These are phyloP conservation scores for Congeria kusceri DNA, from an alignment of 2,888 invertebrate species.

Conservation along the genomic window DNA sequence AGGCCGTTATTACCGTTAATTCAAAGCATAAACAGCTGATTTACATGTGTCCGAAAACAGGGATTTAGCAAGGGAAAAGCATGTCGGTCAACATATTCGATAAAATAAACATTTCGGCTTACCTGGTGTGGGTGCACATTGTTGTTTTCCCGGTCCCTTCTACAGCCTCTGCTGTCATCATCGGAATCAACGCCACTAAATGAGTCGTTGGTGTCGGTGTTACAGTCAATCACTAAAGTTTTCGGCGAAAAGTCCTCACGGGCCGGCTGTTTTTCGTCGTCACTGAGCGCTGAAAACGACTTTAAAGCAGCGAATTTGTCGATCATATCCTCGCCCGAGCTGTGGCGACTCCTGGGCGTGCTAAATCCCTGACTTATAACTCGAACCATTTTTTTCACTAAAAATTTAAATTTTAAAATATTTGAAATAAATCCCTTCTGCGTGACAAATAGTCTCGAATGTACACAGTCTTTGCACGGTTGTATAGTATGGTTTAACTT, in stretches of 20 bases:
- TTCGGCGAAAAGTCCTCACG: conserved; percentile 31
- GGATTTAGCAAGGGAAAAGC: conserved; percentile 22
- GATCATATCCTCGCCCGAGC: conserved; percentile 73
- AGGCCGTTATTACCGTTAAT: no score
- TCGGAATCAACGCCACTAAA: conserved; percentile 60
- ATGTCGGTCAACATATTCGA: conserved; percentile 69
- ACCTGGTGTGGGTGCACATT: conserved; percentile 41
- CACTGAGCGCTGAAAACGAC: conserved; percentile 59
- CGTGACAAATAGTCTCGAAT: neutral
- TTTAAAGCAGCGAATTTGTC: conserved; percentile 69
- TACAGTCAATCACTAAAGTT: conserved; percentile 50
- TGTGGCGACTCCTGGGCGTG: conserved; percentile 73
- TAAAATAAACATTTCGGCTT: conserved; percentile 5
- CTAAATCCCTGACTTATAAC: conserved; percentile 70
- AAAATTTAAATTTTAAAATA: conserved; percentile 7
- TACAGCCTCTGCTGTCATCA: conserved; percentile 27
- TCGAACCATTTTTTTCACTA: conserved; percentile 68
- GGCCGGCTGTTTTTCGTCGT: conserved; percentile 29
- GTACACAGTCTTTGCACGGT: neutral
- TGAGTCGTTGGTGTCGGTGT: conserved; percentile 64
- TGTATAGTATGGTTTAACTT: no score
- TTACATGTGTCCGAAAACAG: no score
- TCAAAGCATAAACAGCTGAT: no score
- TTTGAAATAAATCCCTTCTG: neutral
- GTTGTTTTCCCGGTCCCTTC: conserved; percentile 20